Conservation (phyloP, 2,113 vertebrate genomes). For the Ictalurus punctatus region DNA sequence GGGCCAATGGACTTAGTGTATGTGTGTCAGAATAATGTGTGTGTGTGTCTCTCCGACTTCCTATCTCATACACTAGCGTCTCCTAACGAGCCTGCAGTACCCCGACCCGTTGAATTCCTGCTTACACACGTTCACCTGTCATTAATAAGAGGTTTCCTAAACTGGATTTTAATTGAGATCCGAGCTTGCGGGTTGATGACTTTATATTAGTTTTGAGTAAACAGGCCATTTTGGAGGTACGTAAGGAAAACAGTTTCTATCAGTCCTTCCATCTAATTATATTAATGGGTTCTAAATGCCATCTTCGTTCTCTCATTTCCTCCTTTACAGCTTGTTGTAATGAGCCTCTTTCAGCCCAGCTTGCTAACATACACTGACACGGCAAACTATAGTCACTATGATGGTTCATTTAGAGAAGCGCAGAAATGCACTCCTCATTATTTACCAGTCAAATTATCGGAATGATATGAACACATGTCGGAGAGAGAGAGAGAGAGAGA, state of each 20-base stretch:
- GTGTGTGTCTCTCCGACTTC: neutral
- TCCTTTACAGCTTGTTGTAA: conserved; percentile 17
- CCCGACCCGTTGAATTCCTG: neutral
- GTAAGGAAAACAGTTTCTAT: neutral
- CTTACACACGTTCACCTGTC: neutral
- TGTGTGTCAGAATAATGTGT: conserved; percentile 11
- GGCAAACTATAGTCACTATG: neutral
- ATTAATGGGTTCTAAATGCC: neutral
- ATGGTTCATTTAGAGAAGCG: conserved; percentile 1
- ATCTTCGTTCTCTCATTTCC: neutral
- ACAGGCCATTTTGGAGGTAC: neutral
- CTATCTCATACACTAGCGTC: neutral
- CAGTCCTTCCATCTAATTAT: conserved; percentile 10
- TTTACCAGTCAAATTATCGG: conserved; percentile 43
- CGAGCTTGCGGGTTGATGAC: neutral
- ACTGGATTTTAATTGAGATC: conserved; percentile 7
- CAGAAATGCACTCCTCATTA: conserved; percentile 19
- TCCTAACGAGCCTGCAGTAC: neutral
- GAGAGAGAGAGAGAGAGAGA: conserved; percentile 1
- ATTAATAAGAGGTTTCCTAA: neutral
- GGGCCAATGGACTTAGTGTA: conserved; percentile 6
- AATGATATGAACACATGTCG: conserved; percentile 36
- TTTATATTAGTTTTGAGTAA: neutral
- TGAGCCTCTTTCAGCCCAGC: conserved; percentile 24
- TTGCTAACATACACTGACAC: neutral